Evolutionary conservation across 2,113 vertebrate genomes (phyloP).

Genomic region (Emydocephalus ijimae): DNA sequence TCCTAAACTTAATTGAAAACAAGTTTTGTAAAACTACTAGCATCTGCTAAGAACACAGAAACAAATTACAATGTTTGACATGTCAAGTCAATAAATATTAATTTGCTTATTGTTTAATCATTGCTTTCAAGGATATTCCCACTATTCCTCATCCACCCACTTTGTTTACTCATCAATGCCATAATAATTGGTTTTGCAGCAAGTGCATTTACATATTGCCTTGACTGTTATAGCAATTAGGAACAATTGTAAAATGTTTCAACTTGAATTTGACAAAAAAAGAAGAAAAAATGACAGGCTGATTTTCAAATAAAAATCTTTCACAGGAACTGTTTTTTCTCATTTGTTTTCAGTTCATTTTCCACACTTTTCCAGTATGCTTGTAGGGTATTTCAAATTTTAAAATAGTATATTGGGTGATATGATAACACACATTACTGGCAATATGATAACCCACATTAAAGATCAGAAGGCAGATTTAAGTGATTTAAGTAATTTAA

Average conservation of each 20-base stretch:
- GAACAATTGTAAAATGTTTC: slow-evolving; percentile 6
- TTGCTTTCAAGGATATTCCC: not conserved
- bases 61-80: not conserved
- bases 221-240: not conserved
- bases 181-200: slow-evolving; percentile 7
- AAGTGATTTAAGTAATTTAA: not conserved
- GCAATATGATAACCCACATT: not conserved
- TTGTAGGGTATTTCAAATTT: not conserved
- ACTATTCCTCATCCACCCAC: not conserved
- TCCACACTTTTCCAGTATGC: not conserved
- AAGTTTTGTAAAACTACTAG: not conserved
- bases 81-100: not conserved
- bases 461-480: not conserved
- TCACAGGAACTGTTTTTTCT: not conserved
- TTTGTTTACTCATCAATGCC: not conserved
- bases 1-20: not conserved
- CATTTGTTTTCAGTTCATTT: not conserved
- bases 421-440: not conserved
- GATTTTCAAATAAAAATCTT: slow-evolving; percentile 14
- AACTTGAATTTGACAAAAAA: not conserved
- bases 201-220: not conserved
- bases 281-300: not conserved
- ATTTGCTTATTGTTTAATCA: not conserved
- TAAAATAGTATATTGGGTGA: not conserved
- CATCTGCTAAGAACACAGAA: not conserved